Base-by-base conservation (phyloP, 1,140 invertebrate species). In the Drosophila kikkawai region DNA sequence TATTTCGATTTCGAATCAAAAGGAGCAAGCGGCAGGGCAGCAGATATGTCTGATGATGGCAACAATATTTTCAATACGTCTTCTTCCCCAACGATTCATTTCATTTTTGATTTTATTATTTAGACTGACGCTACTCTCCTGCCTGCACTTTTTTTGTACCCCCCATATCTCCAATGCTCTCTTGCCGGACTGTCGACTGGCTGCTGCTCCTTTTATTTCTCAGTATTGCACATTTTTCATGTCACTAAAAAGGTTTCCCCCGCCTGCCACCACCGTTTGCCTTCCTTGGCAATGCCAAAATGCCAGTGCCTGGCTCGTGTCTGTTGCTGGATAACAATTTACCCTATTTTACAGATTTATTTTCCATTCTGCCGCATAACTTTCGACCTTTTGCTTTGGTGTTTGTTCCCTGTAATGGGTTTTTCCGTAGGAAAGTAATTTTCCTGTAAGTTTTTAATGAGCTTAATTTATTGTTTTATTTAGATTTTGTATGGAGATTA, bases 91-190 rank as follows among this genome's bases (percentile, higher is more conserved):
- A 59, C 74, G 82, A 78, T 78, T 81, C 82, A 79, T 86, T 88
- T 84, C 80, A 73, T 84, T 90, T 56, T 79, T 90, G 80, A 88
- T 90, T 88, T 88, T 88, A 81, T 88, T 88, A 88, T 88, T 88
- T 88, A 88, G 84, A 84, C 48, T 63, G 42, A 39, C 5, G 37
- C 19, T 15, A 9, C 17, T 32, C 15, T 17, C n/a, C 19, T n/a
- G 36, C 3, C 34, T 55, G 34, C 51, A 55, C 12, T 66, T 66
- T 65, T 68, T 63, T 13, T 22, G 1, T 22, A 1, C 2, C 26
- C 5, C 65, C 29, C 56, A 66, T 67, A 44, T 67, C 59, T 67
- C 22, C n/a, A 22, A 22, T 8, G 9, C 42, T 34, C 42, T 29
- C 34, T 36, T 39, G 36, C 15, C 19, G 12, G 19, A 13, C 42